Base-by-base conservation (phyloP, 1,140 invertebrate species). In the Archivesica marissinica region DNA sequence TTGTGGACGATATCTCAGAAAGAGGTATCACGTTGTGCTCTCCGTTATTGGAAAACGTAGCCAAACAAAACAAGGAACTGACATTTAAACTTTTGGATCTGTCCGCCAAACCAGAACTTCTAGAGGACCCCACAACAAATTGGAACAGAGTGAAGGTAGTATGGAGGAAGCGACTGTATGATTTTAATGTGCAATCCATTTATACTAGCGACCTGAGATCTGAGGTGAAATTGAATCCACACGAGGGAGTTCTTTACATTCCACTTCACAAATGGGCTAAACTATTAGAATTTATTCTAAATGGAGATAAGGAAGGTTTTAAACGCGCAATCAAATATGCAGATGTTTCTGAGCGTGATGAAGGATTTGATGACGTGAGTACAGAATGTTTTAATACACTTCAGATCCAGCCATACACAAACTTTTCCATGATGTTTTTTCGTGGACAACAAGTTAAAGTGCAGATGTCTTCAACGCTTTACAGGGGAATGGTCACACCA, bases 31-130 rank as follows among this genome's bases (percentile, higher is more conserved):
- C 79, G 25, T n/a, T 89, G 17, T 76, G 23, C 20, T 50, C 84
- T 41, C 86, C 86, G 1, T 47, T 44, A 6, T 66, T 87, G 39
- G 59, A 44, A 44, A n/a, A 41, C 33, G 33, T 86, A 17, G 23
- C 61, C 3, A 41, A 38, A 35, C 28, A 35, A 64, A 64, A 54
- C 54, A 76, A 66, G 25, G 75, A 83, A 38, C 0, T 89, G 33
- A 50, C 82, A 28, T 86, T 87, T 54, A 77, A 64, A 38, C 25
- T 86, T 47, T 64, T 89, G n/a, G 66, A 85, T 25, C 25, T 87
- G 17, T 52, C 54, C 30, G 28, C 59, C 13, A 87, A 83, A 68
- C 88, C 87, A 0, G 64, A 64, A 9, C 35, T 85, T 4, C 20
- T 61, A 20, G 41, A 38, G 64, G 79, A 86, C 61, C 15, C 52